Conservation (phyloP, 1,140 invertebrate species). For the Apis dorsata region DNA sequence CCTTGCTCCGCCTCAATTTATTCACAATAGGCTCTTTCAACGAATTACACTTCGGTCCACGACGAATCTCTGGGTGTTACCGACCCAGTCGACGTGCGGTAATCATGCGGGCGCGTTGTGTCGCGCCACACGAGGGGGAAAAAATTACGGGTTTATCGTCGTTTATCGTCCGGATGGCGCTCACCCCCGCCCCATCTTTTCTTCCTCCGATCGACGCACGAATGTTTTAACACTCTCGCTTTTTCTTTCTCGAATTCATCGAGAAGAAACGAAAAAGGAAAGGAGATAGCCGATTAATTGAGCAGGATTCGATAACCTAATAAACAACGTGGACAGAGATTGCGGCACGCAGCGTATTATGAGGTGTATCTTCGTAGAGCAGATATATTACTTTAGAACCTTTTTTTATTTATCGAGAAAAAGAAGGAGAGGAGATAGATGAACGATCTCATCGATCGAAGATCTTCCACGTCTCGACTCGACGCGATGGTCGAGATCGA, state of each 20-base stretch:
- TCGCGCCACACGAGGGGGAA: conserved; percentile 3
- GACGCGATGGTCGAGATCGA: no score
- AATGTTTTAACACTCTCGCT: neutral
- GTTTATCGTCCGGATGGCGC: conserved; percentile 3
- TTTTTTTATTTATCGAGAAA: neutral
- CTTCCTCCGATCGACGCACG: neutral
- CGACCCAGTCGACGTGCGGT: conserved; percentile 49
- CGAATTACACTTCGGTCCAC: conserved; percentile 68
- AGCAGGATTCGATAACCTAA: neutral
- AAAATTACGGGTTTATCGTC: conserved; percentile 25
- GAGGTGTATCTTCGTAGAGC: conserved; percentile 23
- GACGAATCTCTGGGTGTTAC: conserved; percentile 71
- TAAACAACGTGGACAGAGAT: conserved; percentile 53
- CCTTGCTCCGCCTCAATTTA: conserved; percentile 75
- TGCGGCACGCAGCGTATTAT: conserved; percentile 49
- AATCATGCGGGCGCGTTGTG: conserved; percentile 70
- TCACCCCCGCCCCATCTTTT: neutral
- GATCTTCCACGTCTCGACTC: no score
- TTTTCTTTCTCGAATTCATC: neutral
- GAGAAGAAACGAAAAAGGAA: no score
- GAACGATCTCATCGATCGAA: no score
- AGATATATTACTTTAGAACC: conserved; percentile 64
- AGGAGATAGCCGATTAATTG: no score
- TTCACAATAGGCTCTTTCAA: conserved; percentile 78
- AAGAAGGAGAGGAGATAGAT: no score